phyloP scores from a whole-genome alignment of 1,140 invertebrate species.

The Eubasilissa regina region DNA sequence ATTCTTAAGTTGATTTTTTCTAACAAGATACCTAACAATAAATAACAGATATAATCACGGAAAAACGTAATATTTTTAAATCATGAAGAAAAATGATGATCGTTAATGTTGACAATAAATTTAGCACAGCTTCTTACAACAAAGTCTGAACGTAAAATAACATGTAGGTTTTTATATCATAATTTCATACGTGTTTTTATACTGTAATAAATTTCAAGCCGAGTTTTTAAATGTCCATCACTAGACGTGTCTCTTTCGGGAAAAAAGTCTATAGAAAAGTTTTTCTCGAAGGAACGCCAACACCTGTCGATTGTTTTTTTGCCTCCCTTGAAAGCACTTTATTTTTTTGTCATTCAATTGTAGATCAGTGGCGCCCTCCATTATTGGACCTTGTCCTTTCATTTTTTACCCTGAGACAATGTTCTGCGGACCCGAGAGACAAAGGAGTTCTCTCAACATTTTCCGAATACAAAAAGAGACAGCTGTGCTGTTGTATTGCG shows the following conservation, averaged over 20 bases:
- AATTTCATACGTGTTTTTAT: constrained; percentile 2
- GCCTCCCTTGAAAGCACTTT: constrained; percentile 24
- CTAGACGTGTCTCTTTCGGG: neutral
- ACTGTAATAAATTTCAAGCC: neutral
- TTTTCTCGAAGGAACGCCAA: constrained; percentile 4
- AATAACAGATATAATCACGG: too few relatives aligned
- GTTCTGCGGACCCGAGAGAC: constrained; percentile 25
- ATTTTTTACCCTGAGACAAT: constrained; percentile 28
- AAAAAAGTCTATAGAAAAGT: constrained; percentile 24
- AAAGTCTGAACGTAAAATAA: too few relatives aligned
- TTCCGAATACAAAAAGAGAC: constrained; percentile 30
- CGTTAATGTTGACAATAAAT: too few relatives aligned
- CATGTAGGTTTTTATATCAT: neutral
- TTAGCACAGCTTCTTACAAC: too few relatives aligned
- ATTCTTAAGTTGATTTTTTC: too few relatives aligned
- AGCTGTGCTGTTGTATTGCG: constrained; percentile 15
- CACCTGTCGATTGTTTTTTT: constrained; percentile 35
- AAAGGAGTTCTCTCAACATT: constrained; percentile 28
- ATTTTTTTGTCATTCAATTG: constrained; percentile 38
- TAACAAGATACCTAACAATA: too few relatives aligned
- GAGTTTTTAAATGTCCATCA: constrained; percentile 19
- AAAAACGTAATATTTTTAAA: too few relatives aligned
- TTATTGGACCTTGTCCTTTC: constrained; percentile 17
- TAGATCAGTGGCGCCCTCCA: constrained; percentile 33
- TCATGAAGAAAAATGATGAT: too few relatives aligned